Conservation (phyloP, 2,113 vertebrate species). For the Orcinus orca region DNA sequence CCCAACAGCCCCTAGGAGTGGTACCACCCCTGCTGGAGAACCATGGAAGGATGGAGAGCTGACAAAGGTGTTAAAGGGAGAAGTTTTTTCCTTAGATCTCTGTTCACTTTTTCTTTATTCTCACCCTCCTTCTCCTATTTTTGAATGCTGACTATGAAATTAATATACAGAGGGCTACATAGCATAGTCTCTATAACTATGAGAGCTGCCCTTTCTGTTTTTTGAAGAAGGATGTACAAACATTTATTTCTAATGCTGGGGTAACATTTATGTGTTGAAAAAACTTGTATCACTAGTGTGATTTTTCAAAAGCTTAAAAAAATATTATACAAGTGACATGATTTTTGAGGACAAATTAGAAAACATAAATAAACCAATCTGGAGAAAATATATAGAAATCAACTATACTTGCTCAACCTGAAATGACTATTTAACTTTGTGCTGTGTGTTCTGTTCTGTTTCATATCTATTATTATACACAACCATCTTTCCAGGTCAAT, state of each 20-base stretch:
- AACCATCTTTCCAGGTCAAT: background rate
- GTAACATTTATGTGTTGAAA: background rate
- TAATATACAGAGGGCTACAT: background rate
- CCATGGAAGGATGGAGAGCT: background rate
- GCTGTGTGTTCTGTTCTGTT: background rate
- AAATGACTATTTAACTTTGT: background rate
- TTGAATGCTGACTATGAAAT: background rate
- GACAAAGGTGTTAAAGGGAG: background rate
- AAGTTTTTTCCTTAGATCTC: background rate
- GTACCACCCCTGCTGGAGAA: background rate
- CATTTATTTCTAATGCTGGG: background rate
- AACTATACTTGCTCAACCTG: background rate
- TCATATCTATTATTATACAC: background rate
- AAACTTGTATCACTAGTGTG: background rate
- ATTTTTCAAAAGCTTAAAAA: background rate
- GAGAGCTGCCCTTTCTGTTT: background rate
- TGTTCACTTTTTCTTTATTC: background rate
- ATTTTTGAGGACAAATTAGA: background rate
- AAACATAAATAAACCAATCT: background rate
- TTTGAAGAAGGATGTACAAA: background rate
- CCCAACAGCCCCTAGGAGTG: background rate
- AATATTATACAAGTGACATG: background rate
- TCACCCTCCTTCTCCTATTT: background rate
- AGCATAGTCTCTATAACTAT: background rate
- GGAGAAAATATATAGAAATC: background rate